Evolutionary conservation across 2,888 invertebrate species (phyloP).

Genomic region (Sarcophaga subvicina): DNA sequence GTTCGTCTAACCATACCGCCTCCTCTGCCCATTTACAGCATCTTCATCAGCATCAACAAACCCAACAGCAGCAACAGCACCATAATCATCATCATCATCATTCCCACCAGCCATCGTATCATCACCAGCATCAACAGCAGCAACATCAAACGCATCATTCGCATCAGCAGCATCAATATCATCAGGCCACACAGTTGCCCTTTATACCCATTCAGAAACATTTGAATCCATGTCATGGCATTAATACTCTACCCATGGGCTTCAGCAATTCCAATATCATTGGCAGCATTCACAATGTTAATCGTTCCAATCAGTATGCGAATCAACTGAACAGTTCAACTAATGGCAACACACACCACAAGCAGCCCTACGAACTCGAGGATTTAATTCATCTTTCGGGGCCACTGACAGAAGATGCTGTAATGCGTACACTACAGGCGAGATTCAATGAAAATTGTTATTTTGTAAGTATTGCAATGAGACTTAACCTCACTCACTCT

Average conservation of each 20-base stretch:
- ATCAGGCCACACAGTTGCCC: slow-evolving; percentile 71
- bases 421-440: slow-evolving; percentile 94
- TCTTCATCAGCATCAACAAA: slow-evolving; percentile 44
- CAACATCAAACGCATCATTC: slow-evolving; percentile 66
- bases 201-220: slow-evolving; percentile 76
- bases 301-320: slow-evolving; percentile 65
- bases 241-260: slow-evolving; percentile 76
- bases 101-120: slow-evolving; percentile 32
- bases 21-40: slow-evolving; percentile 46
- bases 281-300: slow-evolving; percentile 59
- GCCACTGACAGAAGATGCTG: slow-evolving; percentile 96
- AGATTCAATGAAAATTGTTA: slow-evolving; percentile 93
- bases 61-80: slow-evolving; percentile 59
- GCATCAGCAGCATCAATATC: slow-evolving; percentile 66
- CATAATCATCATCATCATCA: slow-evolving; percentile 26
- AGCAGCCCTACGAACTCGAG: slow-evolving; percentile 84
- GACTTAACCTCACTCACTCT: not conserved
- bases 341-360: slow-evolving; percentile 65
- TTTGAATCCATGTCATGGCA: slow-evolving; percentile 78
- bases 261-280: slow-evolving; percentile 68
- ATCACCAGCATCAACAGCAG: slow-evolving; percentile 45
- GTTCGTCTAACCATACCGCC: slow-evolving; percentile 64
- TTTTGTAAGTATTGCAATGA: slow-evolving; percentile 87
- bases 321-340: slow-evolving; percentile 55
- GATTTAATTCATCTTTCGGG: slow-evolving; percentile 96